Base-by-base conservation (phyloP, 2,797 vertebrate genomes). In the Chloroceryle amazona region DNA sequence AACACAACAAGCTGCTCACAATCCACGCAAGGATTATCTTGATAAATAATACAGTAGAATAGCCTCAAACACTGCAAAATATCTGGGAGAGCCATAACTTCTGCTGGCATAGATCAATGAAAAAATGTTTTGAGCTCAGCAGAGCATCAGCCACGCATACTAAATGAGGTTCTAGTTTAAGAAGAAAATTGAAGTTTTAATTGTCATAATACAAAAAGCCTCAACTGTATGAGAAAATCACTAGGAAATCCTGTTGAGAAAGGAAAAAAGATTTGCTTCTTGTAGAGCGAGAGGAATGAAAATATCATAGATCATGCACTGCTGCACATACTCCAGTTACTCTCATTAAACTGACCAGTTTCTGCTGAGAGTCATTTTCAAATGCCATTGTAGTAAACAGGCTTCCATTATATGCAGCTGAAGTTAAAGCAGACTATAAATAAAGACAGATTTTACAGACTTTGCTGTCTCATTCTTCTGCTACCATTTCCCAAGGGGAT, bases 331-430 rank as follows among this genome's bases (percentile, higher is more conserved):
- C 18, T 39, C 74, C 49, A 39, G 60, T 28, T 46, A 42, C 39
- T 49, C 9, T 60, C 73, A 80, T 62, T 73, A 70, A 82, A 92
- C 9, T 28, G 28, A 55, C 39, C 57, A 49, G 57, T 37, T 87
- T 58, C 74, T 93, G 78, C 71, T 33, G 10, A 92, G 74, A 29
- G 60, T 81, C 42, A 62, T 80, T 84, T 66, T 41, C 81, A 60
- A 76, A 51, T 1, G 5, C 29, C 44, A 22, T 6, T 28, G 54
- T 81, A 74, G 37, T 66, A 19, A 42, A 60, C 16, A 57, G 15
- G 28, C 71, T 72, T 31, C 51, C 29, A 19, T 23, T 23, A 29
- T 0, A 2, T 22, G 51, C 61, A 81, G 15, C 2, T 28, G 47
- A 82, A 73, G 73, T 7, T 74, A 61, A 83, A 63, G 46, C 29